A percentile compares a stretch with the other conserved stretches of the same genome.
Evolutionary conservation across 2,888 invertebrate species (phyloP).

Genomic region (Nomada lathburiana): DNA sequence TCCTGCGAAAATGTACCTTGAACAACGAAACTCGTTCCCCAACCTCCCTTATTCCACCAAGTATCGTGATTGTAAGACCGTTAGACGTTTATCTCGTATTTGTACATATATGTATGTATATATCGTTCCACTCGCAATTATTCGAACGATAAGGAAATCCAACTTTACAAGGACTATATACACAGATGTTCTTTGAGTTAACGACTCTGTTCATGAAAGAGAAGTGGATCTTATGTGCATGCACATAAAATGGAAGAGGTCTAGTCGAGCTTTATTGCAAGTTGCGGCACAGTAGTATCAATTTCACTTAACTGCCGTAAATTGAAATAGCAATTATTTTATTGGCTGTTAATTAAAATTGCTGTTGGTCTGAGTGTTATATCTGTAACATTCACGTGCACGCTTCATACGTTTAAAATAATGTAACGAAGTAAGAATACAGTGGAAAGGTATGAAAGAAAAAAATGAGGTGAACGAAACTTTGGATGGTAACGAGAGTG

Average conservation of each 20-base stretch:
- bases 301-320: background rate
- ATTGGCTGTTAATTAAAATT: no score
- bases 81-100: conserved; percentile 21
- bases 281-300: background rate
- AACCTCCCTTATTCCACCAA: conserved; percentile 1
- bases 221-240: conserved; percentile 14
- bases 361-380: no score
- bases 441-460: no score
- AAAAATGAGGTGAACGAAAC: background rate
- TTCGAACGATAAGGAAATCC: conserved; percentile 9
- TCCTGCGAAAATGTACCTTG: conserved; percentile 12
- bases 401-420: no score
- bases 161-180: conserved; percentile 7
- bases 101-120: background rate
- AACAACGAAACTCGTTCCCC: background rate
- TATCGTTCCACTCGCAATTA: conserved; percentile 16
- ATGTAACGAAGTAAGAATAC: no score
- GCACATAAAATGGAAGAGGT: background rate
- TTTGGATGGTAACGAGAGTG: background rate
- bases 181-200: conserved; percentile 8
- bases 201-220: background rate
- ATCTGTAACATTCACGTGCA: no score
- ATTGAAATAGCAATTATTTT: conserved; percentile 1
- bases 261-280: conserved; percentile 1
- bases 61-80: background rate